Evolutionary conservation across 2,113 vertebrate species (phyloP).

Genomic region (Mellivora capensis): DNA sequence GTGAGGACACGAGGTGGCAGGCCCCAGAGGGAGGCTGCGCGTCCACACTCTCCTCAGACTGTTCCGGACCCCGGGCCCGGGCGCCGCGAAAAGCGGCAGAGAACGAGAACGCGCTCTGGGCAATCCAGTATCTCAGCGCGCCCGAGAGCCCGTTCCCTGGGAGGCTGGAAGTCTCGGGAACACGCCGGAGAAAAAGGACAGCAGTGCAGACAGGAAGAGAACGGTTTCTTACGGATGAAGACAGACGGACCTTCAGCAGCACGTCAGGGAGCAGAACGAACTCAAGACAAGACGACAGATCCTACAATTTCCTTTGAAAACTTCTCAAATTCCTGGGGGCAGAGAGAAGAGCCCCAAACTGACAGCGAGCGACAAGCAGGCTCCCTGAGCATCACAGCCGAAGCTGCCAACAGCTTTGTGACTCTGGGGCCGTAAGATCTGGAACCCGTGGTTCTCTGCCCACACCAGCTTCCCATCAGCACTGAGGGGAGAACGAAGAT

Average conservation of each 20-base stretch:
- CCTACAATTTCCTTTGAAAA: background rate
- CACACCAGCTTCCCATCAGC: fast-evolving
- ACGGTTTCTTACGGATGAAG: fast-evolving
- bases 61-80: background rate
- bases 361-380: fast-evolving
- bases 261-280: fast-evolving
- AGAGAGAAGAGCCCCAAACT: background rate
- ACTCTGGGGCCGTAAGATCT: fast-evolving
- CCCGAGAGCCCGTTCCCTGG: fast-evolving
- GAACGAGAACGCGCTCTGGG: fast-evolving
- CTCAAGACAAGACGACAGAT: too few species aligned
- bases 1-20: background rate
- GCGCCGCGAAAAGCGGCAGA: background rate
- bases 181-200: fast-evolving
- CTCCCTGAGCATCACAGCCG: fast-evolving
- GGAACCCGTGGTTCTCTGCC: fast-evolving
- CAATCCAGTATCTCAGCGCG: fast-evolving
- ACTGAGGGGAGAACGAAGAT: background rate
- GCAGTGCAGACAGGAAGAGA: fast-evolving
- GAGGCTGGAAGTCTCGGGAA: background rate
- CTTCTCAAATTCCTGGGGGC: background rate
- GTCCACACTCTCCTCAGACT: fast-evolving
- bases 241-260: background rate
- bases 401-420: fast-evolving
- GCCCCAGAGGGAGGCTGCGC: background rate